Evolutionary conservation across 2,888 invertebrate genomes (phyloP), one percentile per base, ranked within the genome.

Genomic region (Listrodromus nycthemerus): DNA sequence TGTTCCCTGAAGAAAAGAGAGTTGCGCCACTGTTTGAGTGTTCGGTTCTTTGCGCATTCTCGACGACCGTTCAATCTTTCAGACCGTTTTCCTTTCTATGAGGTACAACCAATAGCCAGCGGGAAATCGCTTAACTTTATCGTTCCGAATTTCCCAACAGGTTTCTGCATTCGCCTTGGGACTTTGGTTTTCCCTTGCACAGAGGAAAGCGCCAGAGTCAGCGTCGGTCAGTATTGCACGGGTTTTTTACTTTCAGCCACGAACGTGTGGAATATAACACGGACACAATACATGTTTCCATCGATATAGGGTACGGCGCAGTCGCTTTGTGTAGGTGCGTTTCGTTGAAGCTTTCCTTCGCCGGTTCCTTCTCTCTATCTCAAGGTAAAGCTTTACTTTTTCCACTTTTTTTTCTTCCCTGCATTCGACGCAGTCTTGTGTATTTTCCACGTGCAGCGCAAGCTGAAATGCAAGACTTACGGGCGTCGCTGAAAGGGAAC

Each of bases 81-180:
- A 41, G 41, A 3, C 13, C 2, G 41, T 41, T 41, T 41, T 13
- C 10, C 41, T 13, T 13, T 41, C 41, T 13, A 41, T 41, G 41
- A 41, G 41, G 41, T 33, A 19, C 13, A 24, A 55, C 21, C 70
- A 7, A 30, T 50, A 78, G 61, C 67, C 69, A 69, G 58, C 69
- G 67, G 21, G 76, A 45, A 61, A 78, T 74, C 61, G 78, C 67
- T 74, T 82, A 78, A 78, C 69, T 82, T 82, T 82, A 78, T 82
- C 69, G 74, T 63, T 69, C 33, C 27, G 45, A 69, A 82, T 82
- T 61, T 73, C 77, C 73, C 77, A 41, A 50, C 69, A 52, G 41
- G 13, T 67, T 55, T n/a, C 41, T 6, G 37, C 69, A 55, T 24
- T 37, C 37, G 13, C 6, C 24, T 3, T 13, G 55, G 13, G 55